These are phyloP conservation scores for Scaptomyza reducta DNA, from an alignment of 2,888 invertebrate genomes.

Conservation along the genomic window DNA sequence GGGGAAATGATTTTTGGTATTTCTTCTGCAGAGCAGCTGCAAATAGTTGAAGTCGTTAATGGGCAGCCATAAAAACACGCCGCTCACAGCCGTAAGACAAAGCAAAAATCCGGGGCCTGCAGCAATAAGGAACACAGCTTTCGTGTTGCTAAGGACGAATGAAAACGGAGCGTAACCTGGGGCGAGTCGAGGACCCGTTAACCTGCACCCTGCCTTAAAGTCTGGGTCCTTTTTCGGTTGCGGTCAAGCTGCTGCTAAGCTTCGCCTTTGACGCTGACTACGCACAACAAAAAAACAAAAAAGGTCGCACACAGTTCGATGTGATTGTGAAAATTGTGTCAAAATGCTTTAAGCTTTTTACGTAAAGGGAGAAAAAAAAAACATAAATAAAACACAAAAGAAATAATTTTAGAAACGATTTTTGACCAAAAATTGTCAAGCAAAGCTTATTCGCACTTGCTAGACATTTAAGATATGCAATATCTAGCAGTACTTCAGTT, in stretches of 20 bases:
- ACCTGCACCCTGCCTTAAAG: background rate
- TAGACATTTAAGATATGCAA: background rate
- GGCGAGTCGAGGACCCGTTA: slow-evolving; percentile 1
- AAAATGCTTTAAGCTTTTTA: slow-evolving; percentile 58
- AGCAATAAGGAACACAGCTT: slow-evolving; percentile 54
- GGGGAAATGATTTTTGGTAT: slow-evolving; percentile 52
- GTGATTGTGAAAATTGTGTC: slow-evolving; percentile 56
- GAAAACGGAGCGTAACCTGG: slow-evolving; percentile 6
- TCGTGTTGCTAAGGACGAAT: slow-evolving; percentile 41
- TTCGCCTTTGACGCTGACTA: slow-evolving; percentile 41
- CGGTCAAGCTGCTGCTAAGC: slow-evolving; percentile 58
- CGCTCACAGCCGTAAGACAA: slow-evolving; percentile 25
- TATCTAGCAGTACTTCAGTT: background rate
- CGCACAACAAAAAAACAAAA: slow-evolving; percentile 16
- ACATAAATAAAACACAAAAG: background rate
- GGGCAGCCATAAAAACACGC: slow-evolving; percentile 52
- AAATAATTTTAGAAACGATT: background rate
- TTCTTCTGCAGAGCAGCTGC: slow-evolving; percentile 65
- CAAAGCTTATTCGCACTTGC: background rate
- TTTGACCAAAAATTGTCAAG: background rate
- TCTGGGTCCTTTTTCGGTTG: slow-evolving; percentile 26
- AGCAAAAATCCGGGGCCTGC: slow-evolving; percentile 14
- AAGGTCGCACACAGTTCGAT: slow-evolving; percentile 48
- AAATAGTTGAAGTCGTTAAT: slow-evolving; percentile 68
- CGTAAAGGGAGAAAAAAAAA: slow-evolving; percentile 1